phyloP scores from a whole-genome alignment of 2,113 vertebrate species.

The Circaetus gallicus region DNA sequence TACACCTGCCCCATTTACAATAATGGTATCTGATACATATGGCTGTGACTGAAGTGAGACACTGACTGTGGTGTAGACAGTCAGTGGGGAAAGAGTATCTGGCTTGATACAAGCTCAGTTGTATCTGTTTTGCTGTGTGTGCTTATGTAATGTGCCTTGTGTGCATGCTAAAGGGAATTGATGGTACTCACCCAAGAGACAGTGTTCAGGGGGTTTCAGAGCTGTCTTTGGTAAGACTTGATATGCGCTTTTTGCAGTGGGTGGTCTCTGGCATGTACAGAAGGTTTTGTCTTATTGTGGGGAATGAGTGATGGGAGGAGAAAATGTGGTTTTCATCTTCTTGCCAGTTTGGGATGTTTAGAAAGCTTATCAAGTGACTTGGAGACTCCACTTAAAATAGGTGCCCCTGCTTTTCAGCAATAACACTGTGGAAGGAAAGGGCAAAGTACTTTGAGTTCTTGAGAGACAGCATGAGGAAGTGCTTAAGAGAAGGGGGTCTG shows the following conservation, averaged over 20 bases:
- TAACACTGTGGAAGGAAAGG: neutral
- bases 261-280: neutral
- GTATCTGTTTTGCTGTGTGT: neutral
- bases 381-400: neutral
- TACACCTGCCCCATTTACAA: neutral
- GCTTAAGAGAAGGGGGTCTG: neutral
- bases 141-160: neutral
- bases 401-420: neutral
- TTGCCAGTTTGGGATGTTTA: neutral
- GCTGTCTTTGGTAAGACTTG: neutral
- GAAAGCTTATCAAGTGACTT: neutral
- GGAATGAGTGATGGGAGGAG: neutral
- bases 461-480: neutral
- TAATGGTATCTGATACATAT: neutral
- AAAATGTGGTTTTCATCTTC: neutral
- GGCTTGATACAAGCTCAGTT: neutral
- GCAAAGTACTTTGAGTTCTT: neutral
- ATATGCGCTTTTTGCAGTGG: neutral
- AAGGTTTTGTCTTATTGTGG: neutral
- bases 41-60: neutral
- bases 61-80: neutral
- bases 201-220: neutral
- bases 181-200: neutral
- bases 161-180: neutral
- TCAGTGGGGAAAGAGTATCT: neutral